Conservation (phyloP, 37 sponge, comb jelly and placozoan genomes). For the Beroe ovata region DNA sequence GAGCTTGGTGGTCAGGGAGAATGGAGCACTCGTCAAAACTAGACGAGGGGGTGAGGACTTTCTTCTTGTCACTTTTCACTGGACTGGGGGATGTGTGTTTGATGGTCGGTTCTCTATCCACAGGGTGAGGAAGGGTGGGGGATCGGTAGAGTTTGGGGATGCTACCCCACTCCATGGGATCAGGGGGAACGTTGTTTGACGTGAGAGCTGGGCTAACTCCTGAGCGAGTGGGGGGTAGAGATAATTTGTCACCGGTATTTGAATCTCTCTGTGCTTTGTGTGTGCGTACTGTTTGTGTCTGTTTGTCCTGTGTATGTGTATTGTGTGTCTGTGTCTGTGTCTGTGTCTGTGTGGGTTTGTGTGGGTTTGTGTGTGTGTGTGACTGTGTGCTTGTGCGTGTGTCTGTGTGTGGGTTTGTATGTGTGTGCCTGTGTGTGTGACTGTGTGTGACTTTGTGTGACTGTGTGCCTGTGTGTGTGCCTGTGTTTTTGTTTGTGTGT, state of each 20-base stretch:
- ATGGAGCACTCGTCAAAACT: neutral
- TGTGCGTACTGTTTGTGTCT: too few relatives aligned
- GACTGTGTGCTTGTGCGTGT: too few relatives aligned
- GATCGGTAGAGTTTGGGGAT: neutral
- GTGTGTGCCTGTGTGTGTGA: too few relatives aligned
- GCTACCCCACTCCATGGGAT: neutral
- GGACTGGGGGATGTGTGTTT: neutral
- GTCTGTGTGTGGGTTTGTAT: too few relatives aligned
- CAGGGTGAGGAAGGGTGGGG: neutral
- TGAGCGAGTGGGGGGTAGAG: too few relatives aligned
- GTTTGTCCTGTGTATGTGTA: neutral
- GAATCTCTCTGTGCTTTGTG: too few relatives aligned
- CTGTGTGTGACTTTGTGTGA: neutral
- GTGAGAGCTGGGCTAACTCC: constrained; percentile 34
- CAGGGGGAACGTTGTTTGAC: constrained; percentile 3
- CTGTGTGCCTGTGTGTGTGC: too few relatives aligned
- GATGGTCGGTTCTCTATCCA: neutral
- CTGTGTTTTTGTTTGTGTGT: too few relatives aligned
- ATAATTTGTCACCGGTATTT: too few relatives aligned
- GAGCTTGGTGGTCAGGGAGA: constrained; percentile 10
- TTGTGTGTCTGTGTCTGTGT: too few relatives aligned
- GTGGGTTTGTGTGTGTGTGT: too few relatives aligned
- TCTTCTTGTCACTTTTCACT: neutral
- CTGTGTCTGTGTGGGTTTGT: too few relatives aligned
- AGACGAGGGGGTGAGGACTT: neutral